Conservation (phyloP, 2,113 vertebrate species). For the Falcunculus frontatus region DNA sequence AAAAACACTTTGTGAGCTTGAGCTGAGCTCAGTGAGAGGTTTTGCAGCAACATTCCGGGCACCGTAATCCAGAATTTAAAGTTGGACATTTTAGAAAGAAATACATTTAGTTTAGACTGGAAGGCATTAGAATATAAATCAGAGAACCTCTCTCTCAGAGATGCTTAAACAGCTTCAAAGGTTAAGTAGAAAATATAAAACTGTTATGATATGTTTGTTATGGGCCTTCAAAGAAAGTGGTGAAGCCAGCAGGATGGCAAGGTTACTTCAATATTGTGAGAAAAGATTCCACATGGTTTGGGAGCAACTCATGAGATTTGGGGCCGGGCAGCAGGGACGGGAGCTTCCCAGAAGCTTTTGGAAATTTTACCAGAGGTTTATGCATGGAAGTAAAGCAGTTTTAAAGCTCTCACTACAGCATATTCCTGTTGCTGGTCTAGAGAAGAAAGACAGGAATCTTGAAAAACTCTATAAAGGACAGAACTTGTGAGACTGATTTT, state of each 20-base stretch:
- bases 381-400: not conserved
- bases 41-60: not conserved
- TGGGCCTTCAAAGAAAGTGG: not conserved
- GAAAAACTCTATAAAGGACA: not conserved
- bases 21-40: not conserved
- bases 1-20: not conserved
- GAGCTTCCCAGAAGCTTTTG: not conserved
- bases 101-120: conserved; percentile 19
- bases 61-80: conserved; percentile 13
- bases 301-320: not conserved
- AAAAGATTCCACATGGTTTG: not conserved
- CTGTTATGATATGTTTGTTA: conserved; percentile 21
- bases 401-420: not conserved
- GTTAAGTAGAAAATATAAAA: conserved; percentile 51
- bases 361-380: not conserved
- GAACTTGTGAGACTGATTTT: not conserved
- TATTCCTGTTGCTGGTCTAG: not conserved
- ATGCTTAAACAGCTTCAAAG: conserved; percentile 26
- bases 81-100: conserved; percentile 23
- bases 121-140: conserved; percentile 29
- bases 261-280: not conserved
- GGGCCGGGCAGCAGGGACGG: not conserved
- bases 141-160: not conserved
- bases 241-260: not conserved
- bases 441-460: not conserved